These are phyloP conservation scores for Eubasilissa splendida DNA, from an alignment of 2,888 invertebrate species.

Conservation along the genomic window DNA sequence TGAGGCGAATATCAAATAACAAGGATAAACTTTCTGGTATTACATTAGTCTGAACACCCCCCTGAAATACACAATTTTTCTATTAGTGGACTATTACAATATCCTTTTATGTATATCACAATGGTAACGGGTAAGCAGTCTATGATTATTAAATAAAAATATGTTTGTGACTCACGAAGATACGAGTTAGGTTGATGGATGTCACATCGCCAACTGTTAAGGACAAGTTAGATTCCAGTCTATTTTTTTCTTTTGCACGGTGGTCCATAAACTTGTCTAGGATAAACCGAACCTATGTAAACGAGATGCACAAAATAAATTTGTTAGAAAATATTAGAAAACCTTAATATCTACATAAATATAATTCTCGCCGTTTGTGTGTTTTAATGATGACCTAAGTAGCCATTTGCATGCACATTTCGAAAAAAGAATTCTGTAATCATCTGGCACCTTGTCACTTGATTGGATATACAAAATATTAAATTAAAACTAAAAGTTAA, in stretches of 20 bases:
- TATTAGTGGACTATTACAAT: no score
- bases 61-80: slow-evolving; percentile 67
- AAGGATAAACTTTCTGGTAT: slow-evolving; percentile 86
- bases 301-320: not conserved
- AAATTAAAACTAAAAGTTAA: no score
- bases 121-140: no score
- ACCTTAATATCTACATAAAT: no score
- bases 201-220: slow-evolving; percentile 89
- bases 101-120: no score
- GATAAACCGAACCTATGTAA: slow-evolving; percentile 73
- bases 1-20: slow-evolving; percentile 83
- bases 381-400: no score
- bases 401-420: no score
- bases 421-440: no score
- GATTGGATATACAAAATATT: no score
- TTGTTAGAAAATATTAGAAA: not conserved
- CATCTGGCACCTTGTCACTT: no score
- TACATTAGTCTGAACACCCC: slow-evolving; percentile 93
- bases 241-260: slow-evolving; percentile 77
- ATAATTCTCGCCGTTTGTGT: no score
- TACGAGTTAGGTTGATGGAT: slow-evolving; percentile 86
- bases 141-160: not conserved
- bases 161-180: slow-evolving; percentile 74
- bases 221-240: slow-evolving; percentile 76
- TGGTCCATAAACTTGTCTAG: slow-evolving; percentile 83